Conservation (phyloP, 2,797 vertebrate genomes). For the Anguilla megastoma region DNA sequence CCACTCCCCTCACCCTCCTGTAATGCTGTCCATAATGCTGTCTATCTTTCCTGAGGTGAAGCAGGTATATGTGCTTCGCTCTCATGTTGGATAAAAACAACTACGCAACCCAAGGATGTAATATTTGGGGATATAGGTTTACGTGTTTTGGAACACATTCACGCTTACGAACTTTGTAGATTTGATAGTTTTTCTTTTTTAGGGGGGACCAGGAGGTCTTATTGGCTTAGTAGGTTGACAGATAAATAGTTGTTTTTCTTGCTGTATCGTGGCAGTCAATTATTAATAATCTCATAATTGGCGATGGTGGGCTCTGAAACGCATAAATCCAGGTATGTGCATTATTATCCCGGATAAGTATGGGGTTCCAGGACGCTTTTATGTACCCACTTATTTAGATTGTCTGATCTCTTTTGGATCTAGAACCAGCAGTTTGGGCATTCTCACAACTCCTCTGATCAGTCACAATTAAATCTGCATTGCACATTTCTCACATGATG, state of each 20-base stretch:
- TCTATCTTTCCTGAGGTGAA: not conserved
- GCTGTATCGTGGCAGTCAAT: not conserved
- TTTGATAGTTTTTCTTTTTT: not conserved
- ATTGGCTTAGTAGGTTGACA: not conserved
- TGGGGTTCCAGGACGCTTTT: not conserved
- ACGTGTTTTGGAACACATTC: not conserved
- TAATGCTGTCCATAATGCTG: not conserved
- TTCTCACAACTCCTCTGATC: not conserved
- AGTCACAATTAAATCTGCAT: not conserved
- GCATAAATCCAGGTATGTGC: not conserved
- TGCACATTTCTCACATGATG: not conserved
- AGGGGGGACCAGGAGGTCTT: not conserved
- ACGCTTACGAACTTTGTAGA: not conserved
- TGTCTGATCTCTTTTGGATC: no score
- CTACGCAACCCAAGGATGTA: not conserved
- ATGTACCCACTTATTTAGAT: not conserved
- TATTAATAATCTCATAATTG: not conserved
- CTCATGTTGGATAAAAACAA: not conserved
- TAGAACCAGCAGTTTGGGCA: not conserved
- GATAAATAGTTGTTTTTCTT: not conserved
- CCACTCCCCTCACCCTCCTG: not conserved
- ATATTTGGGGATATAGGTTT: not conserved
- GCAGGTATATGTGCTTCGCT: not conserved
- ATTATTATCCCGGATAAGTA: not conserved
- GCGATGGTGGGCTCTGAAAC: not conserved